Percentiles rank a stretch among this genome's conserved stretches.
These are phyloP conservation scores for Sinonovacula constricta DNA, from an alignment of 1,140 invertebrate species.

Conservation along the genomic window DNA sequence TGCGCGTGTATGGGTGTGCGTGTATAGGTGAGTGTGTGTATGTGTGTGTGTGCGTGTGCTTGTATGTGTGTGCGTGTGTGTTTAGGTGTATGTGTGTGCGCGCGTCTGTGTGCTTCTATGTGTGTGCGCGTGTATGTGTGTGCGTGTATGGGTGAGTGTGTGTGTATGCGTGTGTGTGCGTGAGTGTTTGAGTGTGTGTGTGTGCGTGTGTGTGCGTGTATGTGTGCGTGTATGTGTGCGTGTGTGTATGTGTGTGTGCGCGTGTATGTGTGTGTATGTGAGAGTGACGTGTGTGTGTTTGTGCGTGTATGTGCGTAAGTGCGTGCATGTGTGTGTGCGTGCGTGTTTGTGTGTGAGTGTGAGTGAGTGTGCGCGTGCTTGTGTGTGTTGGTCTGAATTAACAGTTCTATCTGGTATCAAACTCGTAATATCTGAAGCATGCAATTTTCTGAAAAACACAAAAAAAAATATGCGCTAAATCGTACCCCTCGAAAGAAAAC, in stretches of 20 bases:
- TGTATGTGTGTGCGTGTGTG: constrained; percentile 47
- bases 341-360: constrained; percentile 23
- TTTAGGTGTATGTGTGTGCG: constrained; percentile 50
- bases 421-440: too few relatives aligned
- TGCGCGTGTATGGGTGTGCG: constrained; percentile 25
- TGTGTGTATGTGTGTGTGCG: constrained; percentile 34
- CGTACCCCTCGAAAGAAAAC: too few relatives aligned
- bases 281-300: too few relatives aligned
- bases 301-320: too few relatives aligned
- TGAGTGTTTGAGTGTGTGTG: constrained; percentile 52
- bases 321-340: too few relatives aligned
- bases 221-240: constrained; percentile 47
- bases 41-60: too few relatives aligned
- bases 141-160: too few relatives aligned
- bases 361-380: constrained; percentile 34
- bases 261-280: constrained; percentile 23
- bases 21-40: too few relatives aligned
- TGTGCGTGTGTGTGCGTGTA: constrained; percentile 50
- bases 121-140: constrained; percentile 49
- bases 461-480: too few relatives aligned
- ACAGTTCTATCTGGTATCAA: too few relatives aligned
- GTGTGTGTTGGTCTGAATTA: constrained; percentile 21
- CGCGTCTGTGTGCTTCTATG: constrained; percentile 44
- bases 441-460: too few relatives aligned
- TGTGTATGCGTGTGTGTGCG: too few relatives aligned